Evolutionary conservation across 2,797 vertebrate genomes (phyloP).

Genomic region (Bufotes viridis): DNA sequence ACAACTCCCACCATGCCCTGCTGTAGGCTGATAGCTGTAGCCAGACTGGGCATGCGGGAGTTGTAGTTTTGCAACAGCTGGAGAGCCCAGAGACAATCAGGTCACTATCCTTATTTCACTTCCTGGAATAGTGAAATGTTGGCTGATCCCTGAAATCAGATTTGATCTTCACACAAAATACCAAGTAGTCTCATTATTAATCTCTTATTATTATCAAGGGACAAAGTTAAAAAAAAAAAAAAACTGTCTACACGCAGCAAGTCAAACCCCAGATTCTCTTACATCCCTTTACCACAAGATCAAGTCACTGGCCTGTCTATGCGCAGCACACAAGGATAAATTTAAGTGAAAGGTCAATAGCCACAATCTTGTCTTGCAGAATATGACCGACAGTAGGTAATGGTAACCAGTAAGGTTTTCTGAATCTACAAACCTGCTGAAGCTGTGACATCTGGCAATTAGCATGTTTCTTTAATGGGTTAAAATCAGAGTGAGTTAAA

Average conservation of each 20-base stretch:
- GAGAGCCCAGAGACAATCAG: background rate
- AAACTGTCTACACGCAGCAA: background rate
- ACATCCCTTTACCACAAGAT: background rate
- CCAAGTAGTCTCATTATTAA: background rate
- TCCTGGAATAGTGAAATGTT: background rate
- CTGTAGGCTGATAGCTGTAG: too few relatives aligned
- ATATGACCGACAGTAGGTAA: too few relatives aligned
- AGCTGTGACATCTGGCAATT: too few relatives aligned
- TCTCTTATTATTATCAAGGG: background rate
- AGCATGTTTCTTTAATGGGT: too few relatives aligned
- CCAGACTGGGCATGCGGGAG: too few relatives aligned
- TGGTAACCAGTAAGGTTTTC: too few relatives aligned
- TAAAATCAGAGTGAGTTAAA: too few relatives aligned
- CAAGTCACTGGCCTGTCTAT: background rate
- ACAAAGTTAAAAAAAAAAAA: conserved; percentile 6
- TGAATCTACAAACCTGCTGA: too few relatives aligned
- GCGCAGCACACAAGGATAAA: background rate
- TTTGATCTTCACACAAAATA: background rate
- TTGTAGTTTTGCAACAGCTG: too few relatives aligned
- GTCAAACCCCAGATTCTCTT: background rate
- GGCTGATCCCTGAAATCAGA: background rate
- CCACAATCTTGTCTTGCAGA: background rate
- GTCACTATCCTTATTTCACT: conserved; percentile 17
- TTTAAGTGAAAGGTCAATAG: background rate
- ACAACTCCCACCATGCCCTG: too few relatives aligned